A percentile compares a stretch with the other conserved stretches of the same genome.
These are phyloP conservation scores for Autographa pulchrina DNA, from an alignment of 2,888 invertebrate genomes.

Conservation along the genomic window DNA sequence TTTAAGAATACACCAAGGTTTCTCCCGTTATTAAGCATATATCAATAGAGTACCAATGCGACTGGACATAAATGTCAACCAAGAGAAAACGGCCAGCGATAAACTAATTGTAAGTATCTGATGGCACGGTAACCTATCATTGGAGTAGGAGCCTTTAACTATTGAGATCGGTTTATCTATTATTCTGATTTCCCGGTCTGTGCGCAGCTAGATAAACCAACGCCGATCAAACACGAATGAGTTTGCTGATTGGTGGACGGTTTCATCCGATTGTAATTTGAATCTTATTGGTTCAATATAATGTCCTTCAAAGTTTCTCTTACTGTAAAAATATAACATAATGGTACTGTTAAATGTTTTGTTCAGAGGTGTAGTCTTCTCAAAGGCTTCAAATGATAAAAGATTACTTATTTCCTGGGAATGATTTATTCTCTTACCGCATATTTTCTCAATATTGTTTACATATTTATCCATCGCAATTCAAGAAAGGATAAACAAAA, in stretches of 20 bases:
- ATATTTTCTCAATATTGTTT: too few relatives aligned
- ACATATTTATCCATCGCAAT: too few relatives aligned
- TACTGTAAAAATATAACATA: too few relatives aligned
- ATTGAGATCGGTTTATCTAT: slow-evolving; percentile 36
- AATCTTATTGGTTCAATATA: too few relatives aligned
- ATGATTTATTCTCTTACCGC: too few relatives aligned
- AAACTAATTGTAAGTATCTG: slow-evolving; percentile 45
- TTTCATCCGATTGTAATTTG: not conserved
- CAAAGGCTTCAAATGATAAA: too few relatives aligned
- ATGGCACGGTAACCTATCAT: slow-evolving; percentile 43
- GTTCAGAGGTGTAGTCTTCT: too few relatives aligned
- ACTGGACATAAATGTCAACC: slow-evolving; percentile 51
- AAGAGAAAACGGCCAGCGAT: slow-evolving; percentile 47
- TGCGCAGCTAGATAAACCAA: not conserved
- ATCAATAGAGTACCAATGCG: slow-evolving; percentile 42
- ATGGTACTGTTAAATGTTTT: too few relatives aligned
- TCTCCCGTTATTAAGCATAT: slow-evolving; percentile 46
- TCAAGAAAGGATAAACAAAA: not conserved
- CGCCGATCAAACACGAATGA: not conserved
- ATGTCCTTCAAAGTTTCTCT: too few relatives aligned
- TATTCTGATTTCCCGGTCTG: slow-evolving; percentile 29
- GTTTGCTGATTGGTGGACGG: not conserved
- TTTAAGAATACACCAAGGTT: slow-evolving; percentile 21
- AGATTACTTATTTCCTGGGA: too few relatives aligned
- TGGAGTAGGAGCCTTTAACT: slow-evolving; percentile 7